Base-by-base conservation (phyloP, 2,888 invertebrate genomes). In the Melipona bicolor region DNA sequence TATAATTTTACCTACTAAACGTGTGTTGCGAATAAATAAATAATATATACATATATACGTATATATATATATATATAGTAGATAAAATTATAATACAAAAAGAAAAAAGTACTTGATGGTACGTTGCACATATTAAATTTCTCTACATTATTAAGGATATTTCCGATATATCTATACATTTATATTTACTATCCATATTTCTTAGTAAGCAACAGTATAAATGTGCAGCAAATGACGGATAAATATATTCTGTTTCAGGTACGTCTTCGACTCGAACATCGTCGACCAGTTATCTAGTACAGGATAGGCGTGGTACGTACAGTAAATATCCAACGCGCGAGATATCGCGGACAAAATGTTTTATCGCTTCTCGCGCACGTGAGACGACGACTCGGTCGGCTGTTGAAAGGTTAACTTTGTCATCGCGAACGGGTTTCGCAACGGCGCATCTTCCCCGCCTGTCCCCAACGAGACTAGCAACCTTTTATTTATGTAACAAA, bases 401-500 rank as follows among this genome's bases (percentile, higher is more conserved):
- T 13, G n/a, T 56, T 24, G 17, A 24, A 59, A 24, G 61, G 61
- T 61, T 64, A 19, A 19, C 17, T 6, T 32, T 62, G 27, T 24
- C 50, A 11, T 17, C 54, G 43, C 43, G 27, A 67, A 65, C 21
- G 11, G 11, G 15, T 32, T 69, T 19, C 27, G 32, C 19, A 64
- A 59, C 5, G 5, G n/a, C 15, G 21, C 36, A 52, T 17, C 50
- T 32, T 9, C 1, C 1, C 43, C 17, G n/a, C 3, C 61, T 11
- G 24, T 36, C 9, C 9, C 9, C 43, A 43, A 43, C 43, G 43
- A 43, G 43, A 49, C n/a, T 32, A 32, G 15, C 5, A 43, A 24
- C 70, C 77, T 77, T 70, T 70, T 61, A 54, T 81, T 83, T 71
- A 81, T 79, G 17, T 61, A 79, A 71, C 65, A 70, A 43, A 17